Evolutionary conservation across 2,888 invertebrate species (phyloP).

Genomic region (Nymphalis polychloros): DNA sequence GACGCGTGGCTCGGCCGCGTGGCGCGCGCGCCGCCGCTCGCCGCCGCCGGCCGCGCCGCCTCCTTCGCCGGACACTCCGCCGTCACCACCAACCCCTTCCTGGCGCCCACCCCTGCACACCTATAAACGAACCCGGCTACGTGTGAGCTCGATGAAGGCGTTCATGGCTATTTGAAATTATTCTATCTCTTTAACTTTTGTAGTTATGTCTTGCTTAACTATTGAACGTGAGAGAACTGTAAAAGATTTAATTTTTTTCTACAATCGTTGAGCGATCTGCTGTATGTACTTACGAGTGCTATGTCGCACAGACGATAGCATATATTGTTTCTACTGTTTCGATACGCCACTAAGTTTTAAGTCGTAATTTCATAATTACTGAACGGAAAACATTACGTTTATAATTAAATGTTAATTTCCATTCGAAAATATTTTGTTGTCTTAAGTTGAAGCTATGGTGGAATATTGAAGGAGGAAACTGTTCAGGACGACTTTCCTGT

Average conservation of each 20-base stretch:
- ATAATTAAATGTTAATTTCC: too few species aligned
- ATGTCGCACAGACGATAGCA: too few species aligned
- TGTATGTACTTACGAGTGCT: too few species aligned
- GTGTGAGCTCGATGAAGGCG: neutral
- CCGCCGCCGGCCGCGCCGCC: conserved; percentile 64
- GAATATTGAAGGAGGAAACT: neutral
- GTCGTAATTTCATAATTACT: too few species aligned
- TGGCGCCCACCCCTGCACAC: conserved; percentile 45
- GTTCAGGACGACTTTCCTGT: neutral
- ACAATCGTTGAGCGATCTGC: too few species aligned
- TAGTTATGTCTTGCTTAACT: neutral
- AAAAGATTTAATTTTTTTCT: neutral
- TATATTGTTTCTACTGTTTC: too few species aligned
- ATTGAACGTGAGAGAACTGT: neutral
- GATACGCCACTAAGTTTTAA: too few species aligned
- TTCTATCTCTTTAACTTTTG: neutral
- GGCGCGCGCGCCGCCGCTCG: conserved; percentile 77
- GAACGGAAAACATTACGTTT: too few species aligned
- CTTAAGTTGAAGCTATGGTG: neutral
- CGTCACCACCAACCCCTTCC: conserved; percentile 55
- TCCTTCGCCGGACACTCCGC: conserved; percentile 58
- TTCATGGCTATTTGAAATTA: neutral
- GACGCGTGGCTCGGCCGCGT: conserved; percentile 92
- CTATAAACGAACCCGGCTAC: conserved; percentile 35
- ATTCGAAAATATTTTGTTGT: neutral